Conservation (phyloP, 2,888 invertebrate genomes). For the Calameuta pallipes region DNA sequence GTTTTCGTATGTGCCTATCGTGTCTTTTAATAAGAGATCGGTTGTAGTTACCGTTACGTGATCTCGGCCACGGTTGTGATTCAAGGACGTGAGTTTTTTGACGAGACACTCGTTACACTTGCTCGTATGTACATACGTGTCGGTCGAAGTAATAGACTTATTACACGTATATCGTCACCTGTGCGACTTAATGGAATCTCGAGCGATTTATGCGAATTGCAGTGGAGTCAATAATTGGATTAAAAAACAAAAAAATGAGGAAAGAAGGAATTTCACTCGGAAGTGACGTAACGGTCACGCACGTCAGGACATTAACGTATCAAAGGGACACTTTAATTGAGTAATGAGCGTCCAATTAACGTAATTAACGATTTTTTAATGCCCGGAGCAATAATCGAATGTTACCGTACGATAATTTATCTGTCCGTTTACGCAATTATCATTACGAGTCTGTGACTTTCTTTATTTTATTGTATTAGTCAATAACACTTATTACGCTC, state of each 20-base stretch:
- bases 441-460: neutral
- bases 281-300: neutral
- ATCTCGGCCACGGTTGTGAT: neutral
- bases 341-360: neutral
- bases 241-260: neutral
- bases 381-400: neutral
- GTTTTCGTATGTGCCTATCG: neutral
- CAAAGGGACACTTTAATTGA: neutral
- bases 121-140: neutral
- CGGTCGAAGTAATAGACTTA: neutral
- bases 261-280: neutral
- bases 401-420: neutral
- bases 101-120: neutral
- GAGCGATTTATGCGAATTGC: neutral
- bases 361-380: neutral
- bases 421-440: neutral
- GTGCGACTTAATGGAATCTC: neutral
- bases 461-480: neutral
- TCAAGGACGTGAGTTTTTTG: neutral
- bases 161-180: neutral
- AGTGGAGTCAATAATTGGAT: neutral
- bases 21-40: neutral
- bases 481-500: neutral
- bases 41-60: conserved; percentile 14
- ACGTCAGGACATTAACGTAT: neutral